Evolutionary conservation across 2,888 invertebrate genomes (phyloP).

Genomic region (Meiosimyza platycephala): DNA sequence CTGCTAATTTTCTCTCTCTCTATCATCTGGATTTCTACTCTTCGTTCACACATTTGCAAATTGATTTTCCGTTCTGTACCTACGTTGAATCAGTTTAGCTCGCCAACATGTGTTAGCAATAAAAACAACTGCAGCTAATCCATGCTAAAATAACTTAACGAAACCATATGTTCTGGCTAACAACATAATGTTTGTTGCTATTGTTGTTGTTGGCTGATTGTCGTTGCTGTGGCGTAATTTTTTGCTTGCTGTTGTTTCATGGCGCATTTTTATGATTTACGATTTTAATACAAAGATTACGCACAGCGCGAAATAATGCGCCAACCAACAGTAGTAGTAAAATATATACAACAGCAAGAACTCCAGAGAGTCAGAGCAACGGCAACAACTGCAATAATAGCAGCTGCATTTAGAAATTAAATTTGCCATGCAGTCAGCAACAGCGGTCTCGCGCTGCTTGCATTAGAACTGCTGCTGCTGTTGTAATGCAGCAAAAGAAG

Average conservation of each 20-base stretch:
- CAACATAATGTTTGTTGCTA: constrained; percentile 16
- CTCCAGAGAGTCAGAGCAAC: not conserved
- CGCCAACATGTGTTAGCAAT: constrained; percentile 27
- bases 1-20: too few species aligned
- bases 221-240: constrained; percentile 1
- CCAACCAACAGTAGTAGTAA: not conserved
- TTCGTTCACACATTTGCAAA: too few species aligned
- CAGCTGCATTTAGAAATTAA: constrained; percentile 63
- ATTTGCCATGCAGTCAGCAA: constrained; percentile 61
- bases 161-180: constrained; percentile 25
- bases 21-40: too few species aligned
- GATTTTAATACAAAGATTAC: constrained; percentile 29
- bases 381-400: constrained; percentile 31
- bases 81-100: too few species aligned
- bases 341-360: constrained; percentile 8
- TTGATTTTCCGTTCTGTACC: too few species aligned
- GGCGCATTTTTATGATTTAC: constrained; percentile 32
- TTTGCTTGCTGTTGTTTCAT: not conserved
- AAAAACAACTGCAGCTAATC: constrained; percentile 24
- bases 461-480: constrained; percentile 5
- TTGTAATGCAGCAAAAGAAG: not conserved
- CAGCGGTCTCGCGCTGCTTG: constrained; percentile 24
- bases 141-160: constrained; percentile 32
- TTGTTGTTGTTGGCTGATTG: constrained; percentile 4
- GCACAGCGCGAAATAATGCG: not conserved